A percentile compares a stretch with the other conserved stretches of the same genome.
phyloP scores from a whole-genome alignment of 2,797 vertebrate species.

The Halcyon leucocephala region DNA sequence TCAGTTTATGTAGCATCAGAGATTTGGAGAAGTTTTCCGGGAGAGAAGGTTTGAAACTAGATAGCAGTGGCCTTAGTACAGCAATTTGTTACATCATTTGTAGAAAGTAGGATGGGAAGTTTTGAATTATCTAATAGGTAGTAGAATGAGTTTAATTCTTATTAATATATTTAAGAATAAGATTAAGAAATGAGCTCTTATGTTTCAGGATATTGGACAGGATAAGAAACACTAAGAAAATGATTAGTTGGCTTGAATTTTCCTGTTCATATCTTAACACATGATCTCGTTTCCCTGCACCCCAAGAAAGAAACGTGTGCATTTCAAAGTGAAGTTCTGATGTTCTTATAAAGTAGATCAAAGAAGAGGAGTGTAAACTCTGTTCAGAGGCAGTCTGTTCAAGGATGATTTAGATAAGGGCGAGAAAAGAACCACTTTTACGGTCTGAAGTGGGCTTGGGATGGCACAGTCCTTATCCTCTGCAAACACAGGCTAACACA shows the following conservation, averaged over 20 bases:
- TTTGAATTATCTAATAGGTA: background rate
- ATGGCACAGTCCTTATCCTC: constrained; percentile 29
- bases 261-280: background rate
- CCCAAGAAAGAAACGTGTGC: background rate
- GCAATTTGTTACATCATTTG: background rate
- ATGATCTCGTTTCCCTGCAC: background rate
- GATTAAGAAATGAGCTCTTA: background rate
- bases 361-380: constrained; percentile 49
- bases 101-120: background rate
- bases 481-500: constrained; percentile 48
- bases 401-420: constrained; percentile 49
- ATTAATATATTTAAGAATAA: background rate
- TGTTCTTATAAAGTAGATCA: constrained; percentile 69
- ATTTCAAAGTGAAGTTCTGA: constrained; percentile 72
- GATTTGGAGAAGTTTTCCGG: background rate
- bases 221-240: background rate
- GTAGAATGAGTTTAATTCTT: background rate
- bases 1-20: background rate
- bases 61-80: accelerated
- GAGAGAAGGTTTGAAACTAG: background rate
- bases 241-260: background rate
- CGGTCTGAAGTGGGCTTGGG: constrained; percentile 16
- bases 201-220: background rate
- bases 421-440: constrained; percentile 45
- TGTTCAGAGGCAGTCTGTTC: constrained; percentile 40